phyloP scores from a whole-genome alignment of 2,113 vertebrate genomes.

The Lepidothrix coronata region DNA sequence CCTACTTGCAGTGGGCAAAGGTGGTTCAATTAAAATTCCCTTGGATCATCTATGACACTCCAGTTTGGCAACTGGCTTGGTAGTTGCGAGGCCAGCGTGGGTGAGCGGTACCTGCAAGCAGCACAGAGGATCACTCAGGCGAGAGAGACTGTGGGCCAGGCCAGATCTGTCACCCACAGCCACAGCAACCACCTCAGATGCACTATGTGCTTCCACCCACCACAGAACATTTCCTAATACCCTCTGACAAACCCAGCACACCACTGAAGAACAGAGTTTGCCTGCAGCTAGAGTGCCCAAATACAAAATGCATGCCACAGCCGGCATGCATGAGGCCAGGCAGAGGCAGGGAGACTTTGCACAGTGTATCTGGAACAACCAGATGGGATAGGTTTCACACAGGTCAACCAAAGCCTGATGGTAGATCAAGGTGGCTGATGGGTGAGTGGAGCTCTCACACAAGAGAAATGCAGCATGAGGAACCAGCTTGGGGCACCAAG shows the following conservation, averaged over 20 bases:
- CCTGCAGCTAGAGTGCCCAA: slow-evolving; percentile 43
- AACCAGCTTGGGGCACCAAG: background rate
- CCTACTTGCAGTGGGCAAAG: fast-evolving
- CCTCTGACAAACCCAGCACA: background rate
- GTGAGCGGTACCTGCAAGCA: background rate
- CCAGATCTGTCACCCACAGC: background rate
- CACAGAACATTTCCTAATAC: background rate
- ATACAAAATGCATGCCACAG: slow-evolving; percentile 6
- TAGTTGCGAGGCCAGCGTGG: fast-evolving
- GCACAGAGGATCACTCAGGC: background rate
- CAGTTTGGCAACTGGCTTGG: background rate
- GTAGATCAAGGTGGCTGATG: background rate
- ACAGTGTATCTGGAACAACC: background rate
- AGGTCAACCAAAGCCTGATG: background rate
- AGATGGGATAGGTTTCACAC: background rate
- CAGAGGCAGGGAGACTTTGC: background rate
- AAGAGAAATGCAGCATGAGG: background rate
- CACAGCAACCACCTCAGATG: background rate
- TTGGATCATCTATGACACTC: background rate
- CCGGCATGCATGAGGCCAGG: background rate
- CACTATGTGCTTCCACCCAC: background rate
- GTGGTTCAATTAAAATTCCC: background rate
- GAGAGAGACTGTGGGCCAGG: background rate
- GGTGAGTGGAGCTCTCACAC: fast-evolving
- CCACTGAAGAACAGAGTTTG: background rate